A percentile compares a stretch with the other conserved stretches of the same genome.
phyloP scores from a whole-genome alignment of 2,888 invertebrate species.

The Idaea aversata region DNA sequence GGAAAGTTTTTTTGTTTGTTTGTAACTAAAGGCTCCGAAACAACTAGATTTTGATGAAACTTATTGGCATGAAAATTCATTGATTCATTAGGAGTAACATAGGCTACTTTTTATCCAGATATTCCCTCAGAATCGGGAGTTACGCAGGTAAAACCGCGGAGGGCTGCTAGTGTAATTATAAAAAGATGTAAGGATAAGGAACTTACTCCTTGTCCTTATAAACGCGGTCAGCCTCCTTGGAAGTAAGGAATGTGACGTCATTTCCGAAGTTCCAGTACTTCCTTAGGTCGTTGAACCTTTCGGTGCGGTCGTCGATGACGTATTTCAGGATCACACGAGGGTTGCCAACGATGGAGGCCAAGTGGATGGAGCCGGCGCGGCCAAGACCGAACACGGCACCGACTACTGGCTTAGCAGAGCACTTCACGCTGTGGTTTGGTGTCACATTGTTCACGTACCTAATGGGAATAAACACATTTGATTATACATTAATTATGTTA shows the following conservation, averaged over 20 bases:
- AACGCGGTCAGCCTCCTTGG: slow-evolving; percentile 68
- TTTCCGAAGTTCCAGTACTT: slow-evolving; percentile 72
- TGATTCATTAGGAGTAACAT: no score
- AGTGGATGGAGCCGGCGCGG: slow-evolving; percentile 82
- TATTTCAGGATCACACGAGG: slow-evolving; percentile 75
- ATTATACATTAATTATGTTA: neutral
- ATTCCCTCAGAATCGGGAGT: no score
- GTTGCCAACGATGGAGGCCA: slow-evolving; percentile 69
- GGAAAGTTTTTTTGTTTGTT: no score
- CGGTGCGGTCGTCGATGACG: slow-evolving; percentile 76
- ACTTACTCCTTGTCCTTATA: slow-evolving; percentile 76
- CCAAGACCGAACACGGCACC: slow-evolving; percentile 81
- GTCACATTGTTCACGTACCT: slow-evolving; percentile 67
- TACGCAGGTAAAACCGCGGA: no score
- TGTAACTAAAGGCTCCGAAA: no score
- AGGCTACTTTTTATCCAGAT: no score
- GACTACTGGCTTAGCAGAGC: slow-evolving; percentile 48
- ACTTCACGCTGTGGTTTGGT: slow-evolving; percentile 39
- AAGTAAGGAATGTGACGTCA: slow-evolving; percentile 68
- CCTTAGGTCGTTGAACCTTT: slow-evolving; percentile 64
- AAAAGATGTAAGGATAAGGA: neutral
- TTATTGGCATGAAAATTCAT: no score
- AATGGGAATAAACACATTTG: neutral
- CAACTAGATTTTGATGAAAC: no score
- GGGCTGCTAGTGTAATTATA: no score